Conservation (phyloP, 2,113 vertebrate species). For the Microcebus ravelobensis region DNA sequence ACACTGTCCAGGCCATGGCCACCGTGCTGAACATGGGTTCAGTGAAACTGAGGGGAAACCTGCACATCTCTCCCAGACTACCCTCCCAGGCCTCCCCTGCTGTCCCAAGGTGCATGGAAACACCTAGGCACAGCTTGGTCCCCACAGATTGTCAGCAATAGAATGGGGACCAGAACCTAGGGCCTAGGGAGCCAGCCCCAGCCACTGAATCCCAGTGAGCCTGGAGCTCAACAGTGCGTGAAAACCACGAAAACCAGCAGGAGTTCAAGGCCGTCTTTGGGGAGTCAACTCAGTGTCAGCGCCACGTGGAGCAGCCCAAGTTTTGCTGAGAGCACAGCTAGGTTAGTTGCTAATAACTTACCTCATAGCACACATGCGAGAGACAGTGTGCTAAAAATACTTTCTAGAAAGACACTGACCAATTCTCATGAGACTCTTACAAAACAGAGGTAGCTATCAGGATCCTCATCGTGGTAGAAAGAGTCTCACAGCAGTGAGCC, state of each 20-base stretch:
- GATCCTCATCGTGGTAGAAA: constrained; percentile 26
- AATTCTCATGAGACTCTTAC: background rate
- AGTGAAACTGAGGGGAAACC: background rate
- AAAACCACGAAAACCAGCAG: background rate
- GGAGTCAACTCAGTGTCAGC: background rate
- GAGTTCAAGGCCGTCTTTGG: background rate
- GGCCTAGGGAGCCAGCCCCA: background rate
- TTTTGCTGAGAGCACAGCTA: background rate
- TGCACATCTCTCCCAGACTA: background rate
- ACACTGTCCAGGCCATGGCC: background rate
- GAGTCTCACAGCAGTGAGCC: background rate
- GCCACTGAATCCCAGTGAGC: background rate
- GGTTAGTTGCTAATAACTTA: background rate
- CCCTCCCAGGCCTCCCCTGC: background rate
- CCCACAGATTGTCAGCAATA: background rate
- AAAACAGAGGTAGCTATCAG: constrained; percentile 30
- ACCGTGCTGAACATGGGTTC: background rate
- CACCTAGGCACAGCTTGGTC: background rate
- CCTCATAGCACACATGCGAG: background rate
- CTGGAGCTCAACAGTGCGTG: background rate
- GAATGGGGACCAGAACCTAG: background rate
- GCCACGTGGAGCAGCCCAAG: background rate
- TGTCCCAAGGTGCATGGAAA: background rate
- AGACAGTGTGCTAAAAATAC: constrained; percentile 13
- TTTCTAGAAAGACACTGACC: constrained; percentile 39